Evolutionary conservation across 2,888 invertebrate genomes (phyloP).

Genomic region (Nineta flava): DNA sequence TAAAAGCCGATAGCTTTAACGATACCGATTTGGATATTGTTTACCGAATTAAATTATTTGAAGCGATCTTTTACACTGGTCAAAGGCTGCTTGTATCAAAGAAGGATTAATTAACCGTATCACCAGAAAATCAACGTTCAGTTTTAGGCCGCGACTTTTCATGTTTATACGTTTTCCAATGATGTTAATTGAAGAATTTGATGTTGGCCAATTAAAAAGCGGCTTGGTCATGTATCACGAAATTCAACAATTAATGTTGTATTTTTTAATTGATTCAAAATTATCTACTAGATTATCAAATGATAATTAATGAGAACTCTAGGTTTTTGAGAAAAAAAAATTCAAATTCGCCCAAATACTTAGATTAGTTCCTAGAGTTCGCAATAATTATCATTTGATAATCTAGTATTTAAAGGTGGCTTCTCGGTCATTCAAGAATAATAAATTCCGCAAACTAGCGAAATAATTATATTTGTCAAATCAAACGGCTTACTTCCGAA

Average conservation of each 20-base stretch:
- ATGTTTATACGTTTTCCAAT: conserved; percentile 63
- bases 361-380: too few species aligned
- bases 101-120: conserved; percentile 45
- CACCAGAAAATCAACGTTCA: conserved; percentile 48
- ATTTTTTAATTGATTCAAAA: conserved; percentile 57
- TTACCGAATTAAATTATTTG: conserved; percentile 60
- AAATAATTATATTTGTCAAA: too few species aligned
- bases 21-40: conserved; percentile 72
- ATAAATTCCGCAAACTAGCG: too few species aligned
- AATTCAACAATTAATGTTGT: conserved; percentile 54
- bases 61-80: conserved; percentile 58
- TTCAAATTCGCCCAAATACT: too few species aligned
- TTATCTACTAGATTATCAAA: too few species aligned
- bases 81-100: conserved; percentile 56
- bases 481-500: too few species aligned
- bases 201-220: conserved; percentile 57
- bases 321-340: too few species aligned
- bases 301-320: too few species aligned
- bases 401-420: too few species aligned
- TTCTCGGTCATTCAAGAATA: too few species aligned
- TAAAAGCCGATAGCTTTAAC: conserved; percentile 64
- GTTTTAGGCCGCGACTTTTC: conserved; percentile 54
- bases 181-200: conserved; percentile 77
- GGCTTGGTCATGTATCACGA: conserved; percentile 60
- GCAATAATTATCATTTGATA: too few species aligned